Evolutionary conservation across 53 echinoderm and acorn worm genomes (phyloP), one percentile per base, ranked within the genome.

Genomic region (Paelopatides confundens): DNA sequence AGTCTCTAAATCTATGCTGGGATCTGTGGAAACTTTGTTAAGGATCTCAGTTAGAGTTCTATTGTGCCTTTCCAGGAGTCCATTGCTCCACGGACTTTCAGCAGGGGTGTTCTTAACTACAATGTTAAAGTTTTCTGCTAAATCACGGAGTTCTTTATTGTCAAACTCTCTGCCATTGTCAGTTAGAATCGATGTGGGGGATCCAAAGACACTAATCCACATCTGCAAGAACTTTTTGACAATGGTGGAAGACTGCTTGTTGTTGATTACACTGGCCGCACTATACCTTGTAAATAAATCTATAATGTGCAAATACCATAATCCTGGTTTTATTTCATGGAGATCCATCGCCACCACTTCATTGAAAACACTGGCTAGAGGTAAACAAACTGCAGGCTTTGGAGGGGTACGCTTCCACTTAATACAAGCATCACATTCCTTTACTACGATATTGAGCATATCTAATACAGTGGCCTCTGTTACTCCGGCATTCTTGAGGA

Each of bases 11-110:
- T n/a, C n/a, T n/a, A n/a, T n/a, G 86, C 78, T 67, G 5, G 67
- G 3, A 28, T 90, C 90, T 76, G 67, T 36, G 26, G 47, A 39
- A 27, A 76, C 76, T 27, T 76, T 76, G 38, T 47, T 76, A 4
- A 76, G 17, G 17, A 40, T 76, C 12, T 76, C 76, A 39, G 76
- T 76, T 0, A 39, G 46, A 4, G 76, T 76, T 47, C 66, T 34
- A 18, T 86, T 85, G 35, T 90, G 74, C 54, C 86, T 67, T 46
- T 90, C 86, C 50, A 85, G 40, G 14, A 85, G 51, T 21, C 90
- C 90, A 64, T 77, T 90, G 8, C 79, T 77, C 86, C 90, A 90
- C 28, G 86, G 90, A 3, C 65, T 63, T 24, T 90, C 65, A 46
- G 86, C 79, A 27, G 78, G 78, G 3, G 90, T 86, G 38, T 39